Evolutionary conservation across 2,113 vertebrate genomes (phyloP), one percentile per base, ranked within the genome.

Genomic region (Ancistrus triradiatus): DNA sequence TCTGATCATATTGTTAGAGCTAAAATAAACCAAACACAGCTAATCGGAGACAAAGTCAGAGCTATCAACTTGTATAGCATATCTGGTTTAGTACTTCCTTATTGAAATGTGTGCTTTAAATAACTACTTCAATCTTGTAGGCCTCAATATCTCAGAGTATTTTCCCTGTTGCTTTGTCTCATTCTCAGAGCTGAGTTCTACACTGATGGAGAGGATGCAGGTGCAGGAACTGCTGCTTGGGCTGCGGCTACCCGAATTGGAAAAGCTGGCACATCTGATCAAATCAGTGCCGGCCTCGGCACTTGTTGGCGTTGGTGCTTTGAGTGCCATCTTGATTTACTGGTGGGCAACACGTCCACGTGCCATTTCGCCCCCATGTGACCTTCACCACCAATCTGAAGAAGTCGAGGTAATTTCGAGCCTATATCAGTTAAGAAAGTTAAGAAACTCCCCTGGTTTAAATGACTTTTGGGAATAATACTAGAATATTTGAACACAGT

Each of bases 191-290:
- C 81, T 97, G 22, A 85, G 89, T 50, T 82, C 93, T 70, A 93
- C 90, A 0, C 80, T 98, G 59, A 86, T 87, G 88, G 94, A 97
- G 86, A 98, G 92, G 88, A 97, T 98, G 93, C 94, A 96, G 83
- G 89, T 88, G 52, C 92, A 92, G 82, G 95, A 98, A 66, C 87
- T 95, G 77, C 85, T 94, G 81, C 86, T 86, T 60, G 88, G 90
- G 73, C 82, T 96, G 83, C 84, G 89, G 74, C 87, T 95, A 42
- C 91, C 93, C 0, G 94, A 97, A 75, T 82, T 95, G 46, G 90
- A 92, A 0, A 92, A 97, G 48, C 84, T 98, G 42, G 85, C 91
- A 55, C 93, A 92, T 73, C 92, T 94, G 49, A 87, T 98, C 76
- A 83, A 81, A 70, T 94, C 89, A 47, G 81, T 97, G 64, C 93